phyloP scores from a whole-genome alignment of 2,797 vertebrate genomes.

The Zalophus californianus region DNA sequence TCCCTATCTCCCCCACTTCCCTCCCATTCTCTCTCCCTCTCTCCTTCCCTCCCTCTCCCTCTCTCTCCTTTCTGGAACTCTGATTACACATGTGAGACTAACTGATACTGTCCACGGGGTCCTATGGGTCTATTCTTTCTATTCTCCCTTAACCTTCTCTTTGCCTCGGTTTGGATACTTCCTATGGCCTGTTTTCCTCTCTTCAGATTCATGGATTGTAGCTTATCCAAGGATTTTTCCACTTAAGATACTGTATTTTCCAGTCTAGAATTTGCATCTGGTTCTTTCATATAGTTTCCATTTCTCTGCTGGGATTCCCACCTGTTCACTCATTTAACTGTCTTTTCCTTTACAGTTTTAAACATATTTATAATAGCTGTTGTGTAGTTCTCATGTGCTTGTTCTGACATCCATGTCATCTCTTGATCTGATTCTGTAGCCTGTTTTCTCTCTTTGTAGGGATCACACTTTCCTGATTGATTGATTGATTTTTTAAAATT shows the following conservation, averaged over 20 bases:
- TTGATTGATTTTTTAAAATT: neutral
- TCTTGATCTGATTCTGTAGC: neutral
- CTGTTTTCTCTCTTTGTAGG: neutral
- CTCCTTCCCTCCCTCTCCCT: too few species aligned
- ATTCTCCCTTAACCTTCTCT: neutral
- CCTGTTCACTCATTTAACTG: neutral
- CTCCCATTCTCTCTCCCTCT: too few species aligned
- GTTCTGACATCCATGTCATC: rapidly evolving
- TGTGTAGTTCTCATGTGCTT: rapidly evolving
- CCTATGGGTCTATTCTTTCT: neutral
- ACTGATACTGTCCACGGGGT: rapidly evolving
- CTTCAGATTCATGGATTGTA: neutral
- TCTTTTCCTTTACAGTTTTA: constrained; percentile 18
- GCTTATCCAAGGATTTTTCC: neutral
- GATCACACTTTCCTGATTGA: neutral
- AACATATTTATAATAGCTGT: neutral
- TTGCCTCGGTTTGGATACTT: too few species aligned
- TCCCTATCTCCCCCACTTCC: too few species aligned
- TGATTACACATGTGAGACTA: rapidly evolving
- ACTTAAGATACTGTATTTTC: neutral
- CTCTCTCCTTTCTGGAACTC: neutral
- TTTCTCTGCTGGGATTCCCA: neutral
- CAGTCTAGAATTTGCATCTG: neutral
- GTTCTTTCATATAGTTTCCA: neutral
- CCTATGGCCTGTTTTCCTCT: neutral